Base-by-base conservation (phyloP, 2,113 vertebrate genomes). In the Diphyllodes magnificus region DNA sequence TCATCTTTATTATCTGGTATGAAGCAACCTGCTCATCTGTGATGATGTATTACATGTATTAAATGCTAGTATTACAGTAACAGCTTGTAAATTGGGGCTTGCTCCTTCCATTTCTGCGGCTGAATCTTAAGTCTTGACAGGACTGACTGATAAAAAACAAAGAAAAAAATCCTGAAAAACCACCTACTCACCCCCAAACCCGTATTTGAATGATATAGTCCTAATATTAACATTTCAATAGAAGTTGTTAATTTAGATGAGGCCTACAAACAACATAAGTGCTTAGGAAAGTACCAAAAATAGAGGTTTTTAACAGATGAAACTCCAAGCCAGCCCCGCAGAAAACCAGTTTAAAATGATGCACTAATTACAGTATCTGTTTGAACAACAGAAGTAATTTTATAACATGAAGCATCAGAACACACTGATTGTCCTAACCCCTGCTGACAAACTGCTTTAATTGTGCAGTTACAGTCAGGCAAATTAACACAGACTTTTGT, bases 341-440 rank as follows among this genome's bases (percentile, higher is more conserved):
- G 83, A 95, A 95, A 93, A 89, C 14, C 77, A 73, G 91, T 95
- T 96, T 92, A 82, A 96, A 97, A 95, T 89, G 86, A 97, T 86
- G 86, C 59, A 96, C 92, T 97, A 97, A 98, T 97, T 97, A 95
- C 82, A 96, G 82, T 93, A 97, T 95, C 93, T 98, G 96, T 98
- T 96, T 97, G 90, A 98, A 97, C 96, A 97, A 97, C 95, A 97
- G 76, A 93, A 97, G 94, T 95, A 96, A 97, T 97, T 95, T 92
- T 96, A 50, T 91, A 97, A 91, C 95, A 96, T 31, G 95, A 95
- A 96, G 97, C 95, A 92, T 92, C 44, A 27, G 95, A 96, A 95
- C 93, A 97, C 95, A 94, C 51, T 96, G 96, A 97, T 80, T 98
- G 92, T 90, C 95, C 92, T 66, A 94, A 96, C 88, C 89, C 95